A percentile compares a stretch with the other conserved stretches of the same genome.
These are phyloP conservation scores for Natrix natrix DNA, from an alignment of 2,797 vertebrate species.

Conservation along the genomic window DNA sequence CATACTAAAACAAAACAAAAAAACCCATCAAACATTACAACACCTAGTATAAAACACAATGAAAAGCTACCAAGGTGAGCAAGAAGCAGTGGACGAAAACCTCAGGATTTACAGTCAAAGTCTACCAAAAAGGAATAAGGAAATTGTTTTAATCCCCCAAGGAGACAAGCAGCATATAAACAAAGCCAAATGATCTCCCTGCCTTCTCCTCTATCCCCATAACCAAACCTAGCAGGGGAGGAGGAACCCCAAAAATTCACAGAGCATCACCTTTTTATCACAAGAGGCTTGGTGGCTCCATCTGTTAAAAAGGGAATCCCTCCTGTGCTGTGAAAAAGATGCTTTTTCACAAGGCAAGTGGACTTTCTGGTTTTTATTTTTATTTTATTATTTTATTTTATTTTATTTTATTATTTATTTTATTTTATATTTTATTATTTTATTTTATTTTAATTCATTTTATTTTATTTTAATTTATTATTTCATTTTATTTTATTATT, in stretches of 20 bases:
- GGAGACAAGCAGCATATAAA: neutral
- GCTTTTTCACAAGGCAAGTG: too few relatives aligned
- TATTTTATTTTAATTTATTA: too few relatives aligned
- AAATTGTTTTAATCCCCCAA: conserved; percentile 8
- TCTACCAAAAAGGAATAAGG: conserved; percentile 24
- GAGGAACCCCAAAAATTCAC: neutral
- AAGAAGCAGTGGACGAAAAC: conserved; percentile 20
- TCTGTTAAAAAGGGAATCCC: too few relatives aligned
- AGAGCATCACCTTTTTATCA: neutral
- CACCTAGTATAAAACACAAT: neutral
- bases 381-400: too few relatives aligned
- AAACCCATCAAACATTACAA: neutral
- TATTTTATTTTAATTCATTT: too few relatives aligned
- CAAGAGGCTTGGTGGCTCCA: neutral
- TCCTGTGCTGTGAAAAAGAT: too few relatives aligned
- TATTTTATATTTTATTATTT: too few relatives aligned
- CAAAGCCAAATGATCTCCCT: conserved; percentile 15
- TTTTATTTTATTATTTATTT: too few relatives aligned
- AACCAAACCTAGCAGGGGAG: neutral
- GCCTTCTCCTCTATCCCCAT: neutral
- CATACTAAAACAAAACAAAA: neutral
- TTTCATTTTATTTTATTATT: too few relatives aligned
- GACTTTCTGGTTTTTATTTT: too few relatives aligned
- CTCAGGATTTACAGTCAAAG: neutral
- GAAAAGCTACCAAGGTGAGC: neutral